Conservation (phyloP, 2,888 invertebrate genomes). For the Dilophus febrilis region DNA sequence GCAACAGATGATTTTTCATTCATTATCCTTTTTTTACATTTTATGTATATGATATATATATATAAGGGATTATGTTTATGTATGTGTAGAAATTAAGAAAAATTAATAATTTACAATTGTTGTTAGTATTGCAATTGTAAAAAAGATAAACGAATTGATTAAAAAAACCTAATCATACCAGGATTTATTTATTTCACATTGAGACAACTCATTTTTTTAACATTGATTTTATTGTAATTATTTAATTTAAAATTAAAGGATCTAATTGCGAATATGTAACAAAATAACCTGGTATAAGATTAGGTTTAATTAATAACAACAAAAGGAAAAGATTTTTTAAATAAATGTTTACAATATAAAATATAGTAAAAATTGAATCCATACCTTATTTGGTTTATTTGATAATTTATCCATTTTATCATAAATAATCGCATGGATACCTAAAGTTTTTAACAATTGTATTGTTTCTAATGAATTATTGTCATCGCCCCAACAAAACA, state of each 20-base stretch:
- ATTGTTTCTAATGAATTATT: slow-evolving; percentile 79
- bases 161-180: no score
- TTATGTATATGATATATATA: no score
- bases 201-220: no score
- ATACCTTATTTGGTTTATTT: slow-evolving; percentile 26
- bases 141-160: no score
- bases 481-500: slow-evolving; percentile 97
- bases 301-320: not conserved
- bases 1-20: no score
- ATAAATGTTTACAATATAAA: not conserved
- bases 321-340: not conserved
- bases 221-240: no score
- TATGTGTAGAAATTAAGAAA: no score
- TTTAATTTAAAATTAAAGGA: not conserved
- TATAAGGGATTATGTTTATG: no score
- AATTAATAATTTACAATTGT: no score
- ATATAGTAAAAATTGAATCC: slow-evolving; percentile 6
- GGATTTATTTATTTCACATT: no score
- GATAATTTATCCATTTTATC: slow-evolving; percentile 62
- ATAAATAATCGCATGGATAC: slow-evolving; percentile 90
- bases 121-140: no score
- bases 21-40: no score
- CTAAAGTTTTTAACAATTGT: slow-evolving; percentile 67
- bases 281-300: not conserved
- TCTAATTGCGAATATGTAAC: not conserved